A percentile compares a stretch with the other conserved stretches of the same genome.
Conservation (phyloP, 1,140 invertebrate species). For the Anastatus disparis region DNA sequence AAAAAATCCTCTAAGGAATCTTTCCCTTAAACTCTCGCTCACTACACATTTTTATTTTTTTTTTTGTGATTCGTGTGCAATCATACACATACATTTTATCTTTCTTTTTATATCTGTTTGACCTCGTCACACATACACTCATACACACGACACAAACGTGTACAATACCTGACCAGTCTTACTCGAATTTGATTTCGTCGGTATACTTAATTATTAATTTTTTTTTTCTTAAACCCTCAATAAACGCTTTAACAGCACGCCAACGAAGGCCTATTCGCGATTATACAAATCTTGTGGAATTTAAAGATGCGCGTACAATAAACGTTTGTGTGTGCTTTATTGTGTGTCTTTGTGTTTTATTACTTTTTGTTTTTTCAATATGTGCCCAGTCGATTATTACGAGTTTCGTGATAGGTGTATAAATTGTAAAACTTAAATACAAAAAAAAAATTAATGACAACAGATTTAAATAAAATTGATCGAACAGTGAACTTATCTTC, state of each 20-base stretch:
- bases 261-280: constrained; percentile 7
- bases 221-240: neutral
- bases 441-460: constrained; percentile 23
- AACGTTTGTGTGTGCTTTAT: neutral
- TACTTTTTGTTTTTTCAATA: neutral
- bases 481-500: constrained; percentile 28
- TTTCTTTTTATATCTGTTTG: constrained; percentile 18
- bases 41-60: constrained; percentile 31
- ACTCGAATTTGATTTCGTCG: constrained; percentile 32
- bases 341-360: neutral
- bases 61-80: constrained; percentile 4
- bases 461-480: constrained; percentile 31
- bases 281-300: constrained; percentile 19
- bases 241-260: constrained; percentile 4
- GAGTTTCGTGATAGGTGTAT: constrained; percentile 19
- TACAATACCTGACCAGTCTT: constrained; percentile 34
- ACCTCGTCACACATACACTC: constrained; percentile 29
- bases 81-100: constrained; percentile 14
- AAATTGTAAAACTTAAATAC: constrained; percentile 27
- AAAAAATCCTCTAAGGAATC: constrained; percentile 6
- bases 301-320: constrained; percentile 16
- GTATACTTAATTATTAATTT: constrained; percentile 17
- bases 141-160: constrained; percentile 26
- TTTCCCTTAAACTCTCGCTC: constrained; percentile 23
- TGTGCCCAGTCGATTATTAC: constrained; percentile 30